A percentile compares a stretch with the other conserved stretches of the same genome.
Conservation (phyloP, 2,888 invertebrate genomes). For the Apamea sordens region DNA sequence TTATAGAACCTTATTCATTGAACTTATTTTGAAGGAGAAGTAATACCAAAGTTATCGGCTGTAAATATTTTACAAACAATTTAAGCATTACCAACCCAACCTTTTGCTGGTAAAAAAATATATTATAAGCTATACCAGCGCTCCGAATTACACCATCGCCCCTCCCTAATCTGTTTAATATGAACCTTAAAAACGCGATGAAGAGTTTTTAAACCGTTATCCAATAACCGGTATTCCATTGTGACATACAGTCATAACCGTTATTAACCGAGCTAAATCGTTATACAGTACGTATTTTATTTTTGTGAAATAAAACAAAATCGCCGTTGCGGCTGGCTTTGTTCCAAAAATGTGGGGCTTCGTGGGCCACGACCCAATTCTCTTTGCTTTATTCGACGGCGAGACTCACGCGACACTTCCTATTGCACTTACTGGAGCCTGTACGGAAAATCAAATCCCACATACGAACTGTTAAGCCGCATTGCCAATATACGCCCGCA, state of each 20-base stretch:
- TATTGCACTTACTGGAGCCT: constrained; percentile 79
- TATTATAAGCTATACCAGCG: constrained; percentile 42
- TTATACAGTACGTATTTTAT: constrained; percentile 79
- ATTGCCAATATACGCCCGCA: constrained; percentile 72
- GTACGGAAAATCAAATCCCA: constrained; percentile 78
- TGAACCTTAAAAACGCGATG: constrained; percentile 64
- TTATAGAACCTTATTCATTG: not conserved
- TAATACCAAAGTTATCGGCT: constrained; percentile 28
- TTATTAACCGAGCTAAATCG: constrained; percentile 73
- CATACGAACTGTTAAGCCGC: constrained; percentile 72
- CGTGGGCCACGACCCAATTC: constrained; percentile 85
- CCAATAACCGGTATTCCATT: constrained; percentile 67
- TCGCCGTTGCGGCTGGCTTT: constrained; percentile 81
- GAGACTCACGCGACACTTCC: constrained; percentile 84
- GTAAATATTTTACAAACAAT: constrained; percentile 57
- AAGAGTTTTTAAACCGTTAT: constrained; percentile 61
- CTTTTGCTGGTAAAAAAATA: constrained; percentile 55
- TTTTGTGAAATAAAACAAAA: constrained; percentile 84
- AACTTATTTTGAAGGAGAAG: constrained; percentile 22
- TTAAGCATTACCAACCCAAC: constrained; percentile 39
- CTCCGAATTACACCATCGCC: constrained; percentile 47
- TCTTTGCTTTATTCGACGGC: constrained; percentile 83
- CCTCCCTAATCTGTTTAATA: constrained; percentile 66
- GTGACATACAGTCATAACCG: constrained; percentile 66
- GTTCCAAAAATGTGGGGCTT: constrained; percentile 83